Conservation (phyloP, 2,113 vertebrate genomes). For the Oceanodroma tethys region DNA sequence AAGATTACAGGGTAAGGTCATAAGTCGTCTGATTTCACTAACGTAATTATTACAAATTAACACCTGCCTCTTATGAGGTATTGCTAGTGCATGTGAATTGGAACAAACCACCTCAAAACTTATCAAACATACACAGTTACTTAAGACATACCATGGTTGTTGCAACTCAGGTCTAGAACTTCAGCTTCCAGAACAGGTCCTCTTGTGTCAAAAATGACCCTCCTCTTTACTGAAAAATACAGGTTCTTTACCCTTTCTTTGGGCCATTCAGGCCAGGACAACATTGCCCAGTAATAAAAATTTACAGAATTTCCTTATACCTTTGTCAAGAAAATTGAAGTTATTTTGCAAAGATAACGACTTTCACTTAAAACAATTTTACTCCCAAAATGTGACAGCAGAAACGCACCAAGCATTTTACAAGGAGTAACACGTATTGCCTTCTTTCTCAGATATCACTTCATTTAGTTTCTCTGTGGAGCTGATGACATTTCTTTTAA, state of each 20-base stretch:
- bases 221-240: not conserved
- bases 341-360: not conserved
- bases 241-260: not conserved
- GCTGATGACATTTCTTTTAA: not conserved
- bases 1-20: not conserved
- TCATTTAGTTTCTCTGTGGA: not conserved
- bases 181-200: not conserved
- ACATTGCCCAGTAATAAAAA: not conserved
- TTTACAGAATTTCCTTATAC: not conserved
- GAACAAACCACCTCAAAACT: not conserved
- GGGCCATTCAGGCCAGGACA: not conserved
- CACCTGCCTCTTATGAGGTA: not conserved
- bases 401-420: not conserved
- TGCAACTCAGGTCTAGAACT: not conserved
- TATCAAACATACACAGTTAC: not conserved
- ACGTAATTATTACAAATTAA: not conserved
- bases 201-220: not conserved
- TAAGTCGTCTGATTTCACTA: not conserved
- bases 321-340: not conserved
- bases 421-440: not conserved
- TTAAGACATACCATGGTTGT: not conserved
- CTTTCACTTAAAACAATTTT: not conserved
- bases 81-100: not conserved
- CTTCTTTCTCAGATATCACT: not conserved
- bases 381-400: not conserved